A percentile compares a stretch with the other conserved stretches of the same genome.
Conservation (phyloP, 2,113 vertebrate species). For the Xiphophorus maculatus region DNA sequence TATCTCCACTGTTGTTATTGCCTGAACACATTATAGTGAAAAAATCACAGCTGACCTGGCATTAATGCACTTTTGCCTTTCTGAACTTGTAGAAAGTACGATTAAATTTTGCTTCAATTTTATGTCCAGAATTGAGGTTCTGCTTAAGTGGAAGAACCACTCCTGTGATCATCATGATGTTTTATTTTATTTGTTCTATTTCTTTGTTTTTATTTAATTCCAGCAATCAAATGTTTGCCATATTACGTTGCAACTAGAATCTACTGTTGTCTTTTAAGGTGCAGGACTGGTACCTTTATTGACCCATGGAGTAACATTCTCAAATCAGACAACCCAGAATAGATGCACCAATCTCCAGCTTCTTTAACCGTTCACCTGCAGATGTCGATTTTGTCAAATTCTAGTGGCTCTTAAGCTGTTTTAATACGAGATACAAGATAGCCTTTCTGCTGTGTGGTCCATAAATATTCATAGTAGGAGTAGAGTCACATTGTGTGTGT, state of each 20-base stretch:
- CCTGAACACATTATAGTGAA: slow-evolving; percentile 26
- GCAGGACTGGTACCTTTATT: not conserved
- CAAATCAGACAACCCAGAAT: not conserved
- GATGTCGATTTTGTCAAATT: not conserved
- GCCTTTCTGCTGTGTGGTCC: too few relatives aligned
- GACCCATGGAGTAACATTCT: not conserved
- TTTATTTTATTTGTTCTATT: not conserved
- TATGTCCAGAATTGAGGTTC: not conserved
- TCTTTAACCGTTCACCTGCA: not conserved
- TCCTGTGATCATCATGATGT: not conserved
- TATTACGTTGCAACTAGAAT: too few relatives aligned
- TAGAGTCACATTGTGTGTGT: not conserved
- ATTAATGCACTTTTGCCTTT: not conserved
- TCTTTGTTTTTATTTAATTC: not conserved
- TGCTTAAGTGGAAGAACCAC: not conserved
- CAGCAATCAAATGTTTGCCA: not conserved
- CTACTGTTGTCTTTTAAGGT: not conserved
- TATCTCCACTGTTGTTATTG: slow-evolving; percentile 40
- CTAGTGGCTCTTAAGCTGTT: not conserved
- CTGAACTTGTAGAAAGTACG: not conserved
- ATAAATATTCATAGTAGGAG: not conserved
- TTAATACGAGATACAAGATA: not conserved
- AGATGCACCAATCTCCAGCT: not conserved
- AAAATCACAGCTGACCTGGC: slow-evolving; percentile 4
- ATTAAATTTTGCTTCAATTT: not conserved